Evolutionary conservation across 2,888 invertebrate species (phyloP), one percentile per base, ranked within the genome.

Genomic region (Spialia ferax): DNA sequence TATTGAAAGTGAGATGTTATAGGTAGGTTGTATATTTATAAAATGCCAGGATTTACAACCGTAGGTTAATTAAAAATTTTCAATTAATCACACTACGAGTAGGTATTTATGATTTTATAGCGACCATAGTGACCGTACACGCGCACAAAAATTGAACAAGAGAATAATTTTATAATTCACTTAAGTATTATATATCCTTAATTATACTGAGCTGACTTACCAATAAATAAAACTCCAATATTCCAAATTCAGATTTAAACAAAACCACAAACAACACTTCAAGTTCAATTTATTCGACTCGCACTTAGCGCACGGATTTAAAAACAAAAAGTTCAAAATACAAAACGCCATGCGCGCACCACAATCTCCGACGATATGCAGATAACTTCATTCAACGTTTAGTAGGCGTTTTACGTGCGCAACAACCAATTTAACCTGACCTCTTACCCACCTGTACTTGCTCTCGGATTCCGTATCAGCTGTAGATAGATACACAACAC

Each of bases 401-500:
- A 61, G 81, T 79, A 80, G 79, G 78, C 82, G 83, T 81, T 88
- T 88, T 85, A 87, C 86, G 79, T 83, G 75, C 77, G 79, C 71
- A 60, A 60, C 61, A 71, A 74, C 89, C 83, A 85, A 69, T 81
- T 75, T 78, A 77, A 18, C 11, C 63, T 75, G 87, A 81, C 61
- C 86, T 74, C 68, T 18, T 18, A 57, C 65, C 70, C 64, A 73
- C 71, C 72, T 73, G 69, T 22, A 18, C 15, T 11, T 61, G 32
- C 11, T 56, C 63, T 38, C 54, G 42, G 45, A 55, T 42, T 38
- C 63, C 7, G 55, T 54, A 55, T 48, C 20, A 42, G 59, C 26
- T 15, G 8, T 42, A 18, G 5, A 8, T 45, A 45, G 8, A 18
- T 45, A 45, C 38, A 38, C 3, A 59, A 15, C n/a, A 15, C 8